Evolutionary conservation across 2,797 vertebrate species (phyloP).

Genomic region (Hypotaenidia philippensis): DNA sequence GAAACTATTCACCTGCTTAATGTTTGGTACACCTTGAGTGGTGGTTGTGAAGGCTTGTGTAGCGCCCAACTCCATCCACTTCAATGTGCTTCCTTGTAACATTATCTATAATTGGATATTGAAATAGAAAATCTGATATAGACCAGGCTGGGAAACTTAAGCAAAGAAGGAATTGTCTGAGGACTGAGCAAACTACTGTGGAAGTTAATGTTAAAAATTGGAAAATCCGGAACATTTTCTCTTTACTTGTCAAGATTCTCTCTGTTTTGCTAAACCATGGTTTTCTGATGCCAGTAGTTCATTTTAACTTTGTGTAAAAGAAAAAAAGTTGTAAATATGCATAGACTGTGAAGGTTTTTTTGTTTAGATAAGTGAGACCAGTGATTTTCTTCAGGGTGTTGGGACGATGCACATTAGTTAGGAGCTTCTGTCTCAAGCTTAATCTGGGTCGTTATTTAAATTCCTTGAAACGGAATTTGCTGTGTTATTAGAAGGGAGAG

Average conservation of each 20-base stretch:
- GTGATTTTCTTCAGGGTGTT: not conserved
- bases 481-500: not conserved
- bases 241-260: not conserved
- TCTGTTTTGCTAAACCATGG: not conserved
- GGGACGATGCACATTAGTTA: not conserved
- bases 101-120: not conserved
- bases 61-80: not conserved
- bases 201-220: not conserved
- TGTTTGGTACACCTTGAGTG: not conserved
- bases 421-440: not conserved
- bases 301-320: not conserved
- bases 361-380: not conserved
- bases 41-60: not conserved
- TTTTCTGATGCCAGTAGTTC: not conserved
- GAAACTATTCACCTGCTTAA: not conserved
- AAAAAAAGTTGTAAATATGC: not conserved
- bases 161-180: not conserved
- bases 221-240: not conserved
- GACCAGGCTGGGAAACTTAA: not conserved
- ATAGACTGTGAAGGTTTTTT: accelerated
- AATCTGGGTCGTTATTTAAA: not conserved
- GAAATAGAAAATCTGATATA: not conserved
- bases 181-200: not conserved
- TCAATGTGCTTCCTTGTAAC: not conserved
- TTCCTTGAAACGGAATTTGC: not conserved